phyloP scores from a whole-genome alignment of 2,888 invertebrate species.

The Steinernema scapterisci region DNA sequence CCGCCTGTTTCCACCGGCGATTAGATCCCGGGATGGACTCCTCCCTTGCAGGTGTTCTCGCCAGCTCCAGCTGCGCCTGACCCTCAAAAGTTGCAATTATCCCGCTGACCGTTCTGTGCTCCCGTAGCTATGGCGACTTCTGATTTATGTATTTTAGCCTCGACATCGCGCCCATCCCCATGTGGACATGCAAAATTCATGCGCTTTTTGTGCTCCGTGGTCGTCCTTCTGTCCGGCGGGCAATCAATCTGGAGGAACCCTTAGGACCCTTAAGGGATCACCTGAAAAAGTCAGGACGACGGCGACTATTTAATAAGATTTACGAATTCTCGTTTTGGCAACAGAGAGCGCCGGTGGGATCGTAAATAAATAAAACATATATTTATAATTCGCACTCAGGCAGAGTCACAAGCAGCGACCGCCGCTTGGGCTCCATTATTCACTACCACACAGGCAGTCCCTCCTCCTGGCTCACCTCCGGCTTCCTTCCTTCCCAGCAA shows the following conservation, averaged over 20 bases:
- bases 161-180: background rate
- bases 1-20: too few relatives aligned
- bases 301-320: background rate
- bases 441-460: background rate
- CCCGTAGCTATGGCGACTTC: conserved; percentile 16
- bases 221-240: background rate
- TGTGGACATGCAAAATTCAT: conserved; percentile 17
- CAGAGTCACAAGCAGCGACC: background rate
- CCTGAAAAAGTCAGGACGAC: background rate
- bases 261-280: background rate
- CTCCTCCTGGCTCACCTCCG: conserved; percentile 12
- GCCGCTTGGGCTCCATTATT: conserved; percentile 11
- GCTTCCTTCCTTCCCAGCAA: background rate
- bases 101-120: conserved; percentile 2
- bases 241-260: background rate
- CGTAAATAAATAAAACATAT: conserved; percentile 32
- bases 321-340: conserved; percentile 19
- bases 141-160: background rate
- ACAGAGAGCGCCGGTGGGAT: conserved; percentile 6
- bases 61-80: conserved; percentile 11
- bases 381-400: conserved; percentile 30
- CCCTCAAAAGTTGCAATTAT: background rate
- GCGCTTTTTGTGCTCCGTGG: background rate
- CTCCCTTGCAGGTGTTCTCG: background rate
- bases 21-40: too few relatives aligned